Evolutionary conservation across 1,140 invertebrate genomes (phyloP).

Genomic region (Drosophila aff.): DNA sequence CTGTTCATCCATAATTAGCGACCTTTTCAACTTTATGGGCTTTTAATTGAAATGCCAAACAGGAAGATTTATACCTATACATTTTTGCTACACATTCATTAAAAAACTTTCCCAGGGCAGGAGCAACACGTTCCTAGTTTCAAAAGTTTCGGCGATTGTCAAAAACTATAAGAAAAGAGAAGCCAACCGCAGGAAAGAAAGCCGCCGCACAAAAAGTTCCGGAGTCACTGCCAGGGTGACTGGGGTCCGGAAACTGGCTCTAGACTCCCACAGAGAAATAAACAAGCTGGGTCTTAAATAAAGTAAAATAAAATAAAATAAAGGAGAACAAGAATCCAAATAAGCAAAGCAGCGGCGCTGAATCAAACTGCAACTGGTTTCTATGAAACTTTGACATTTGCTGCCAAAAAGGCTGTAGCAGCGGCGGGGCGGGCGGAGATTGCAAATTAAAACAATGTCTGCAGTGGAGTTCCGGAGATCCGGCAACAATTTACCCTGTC

Average conservation of each 20-base stretch:
- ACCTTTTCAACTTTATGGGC: slow-evolving; percentile 12
- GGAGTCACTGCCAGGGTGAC: slow-evolving; percentile 15
- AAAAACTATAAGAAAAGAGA: slow-evolving; percentile 72
- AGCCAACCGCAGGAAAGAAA: slow-evolving; percentile 58
- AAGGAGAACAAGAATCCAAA: slow-evolving; percentile 15
- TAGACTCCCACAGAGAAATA: slow-evolving; percentile 16
- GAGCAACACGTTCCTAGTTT: slow-evolving; percentile 65
- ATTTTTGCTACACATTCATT: slow-evolving; percentile 51
- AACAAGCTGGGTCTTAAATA: slow-evolving; percentile 30
- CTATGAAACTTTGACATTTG: slow-evolving; percentile 67
- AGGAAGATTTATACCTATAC: slow-evolving; percentile 11
- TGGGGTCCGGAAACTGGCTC: slow-evolving; percentile 17
- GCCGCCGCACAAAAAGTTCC: slow-evolving; percentile 40
- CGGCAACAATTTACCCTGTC: slow-evolving; percentile 58
- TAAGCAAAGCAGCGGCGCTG: slow-evolving; percentile 14
- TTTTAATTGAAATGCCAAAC: slow-evolving; percentile 44
- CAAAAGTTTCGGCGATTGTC: slow-evolving; percentile 69
- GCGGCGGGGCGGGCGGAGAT: slow-evolving; percentile 15
- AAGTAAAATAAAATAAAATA: slow-evolving; percentile 3
- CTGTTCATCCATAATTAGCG: slow-evolving; percentile 23
- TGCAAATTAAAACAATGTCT: slow-evolving; percentile 79
- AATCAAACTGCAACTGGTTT: slow-evolving; percentile 53
- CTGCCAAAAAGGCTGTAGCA: slow-evolving; percentile 34
- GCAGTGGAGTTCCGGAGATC: slow-evolving; percentile 45
- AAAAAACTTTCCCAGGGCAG: slow-evolving; percentile 66